Base-by-base conservation (phyloP, 2,113 vertebrate species). In the Centrocercus urophasianus region DNA sequence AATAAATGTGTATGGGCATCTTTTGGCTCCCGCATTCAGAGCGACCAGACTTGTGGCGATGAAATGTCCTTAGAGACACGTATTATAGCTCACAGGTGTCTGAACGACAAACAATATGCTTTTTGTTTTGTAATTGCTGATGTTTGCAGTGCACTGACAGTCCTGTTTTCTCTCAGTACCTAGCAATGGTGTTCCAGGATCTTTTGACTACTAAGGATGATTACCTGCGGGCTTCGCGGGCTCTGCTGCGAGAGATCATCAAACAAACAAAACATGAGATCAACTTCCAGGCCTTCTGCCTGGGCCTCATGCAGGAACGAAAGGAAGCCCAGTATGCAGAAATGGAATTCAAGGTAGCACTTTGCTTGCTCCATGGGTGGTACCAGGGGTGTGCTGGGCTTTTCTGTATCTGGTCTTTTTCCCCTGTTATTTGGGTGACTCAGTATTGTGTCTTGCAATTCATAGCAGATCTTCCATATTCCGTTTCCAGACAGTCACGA, bases 101-200 rank as follows among this genome's bases (percentile, higher is more conserved):
- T 80, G 50, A 50, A 77, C 70, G 30, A 6, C 34, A 13, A 64
- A 13, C 2, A 2, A 34, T 42, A 4, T 60, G 60, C 18, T 81
- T 13, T 79, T 73, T 2, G 2, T 86, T 42, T 36, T 78, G 27
- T 63, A 65, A 30, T 6, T 73, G 52, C 32, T 64, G 43, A 25
- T 73, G 40, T 8, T 66, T 69, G 13, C 70, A 64, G 9, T 21
- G 21, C 40, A 34, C 71, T 95, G 60, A 92, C 38, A 32, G 6
- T 84, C 93, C 64, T 92, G 1, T 93, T 2, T 50, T 42, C 8
- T n/a, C 40, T 42, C 75, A 99, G 99, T 99, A 99, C 95, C 97
- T 99, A 90, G 99, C 99, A 10, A 99, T 99, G 99, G 99, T 99
- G 86, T 99, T 99, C 97, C 99, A 99, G 95, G 99, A 99, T 80